A percentile compares a stretch with the other conserved stretches of the same genome.
These are phyloP conservation scores for Sphaerophoria rueppellii DNA, from an alignment of 2,888 invertebrate genomes.

Conservation along the genomic window DNA sequence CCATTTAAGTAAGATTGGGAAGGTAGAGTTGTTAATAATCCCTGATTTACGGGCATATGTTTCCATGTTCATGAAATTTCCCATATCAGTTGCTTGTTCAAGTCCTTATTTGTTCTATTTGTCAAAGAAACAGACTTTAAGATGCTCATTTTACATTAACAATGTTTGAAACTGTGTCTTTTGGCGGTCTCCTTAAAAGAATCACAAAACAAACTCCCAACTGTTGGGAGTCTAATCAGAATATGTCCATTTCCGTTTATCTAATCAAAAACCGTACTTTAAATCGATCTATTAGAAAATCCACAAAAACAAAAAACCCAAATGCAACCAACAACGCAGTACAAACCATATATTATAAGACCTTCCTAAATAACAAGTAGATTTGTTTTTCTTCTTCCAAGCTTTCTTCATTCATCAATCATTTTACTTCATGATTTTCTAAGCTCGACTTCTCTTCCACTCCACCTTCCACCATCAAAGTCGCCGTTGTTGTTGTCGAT, in stretches of 20 bases:
- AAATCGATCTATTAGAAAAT: background rate
- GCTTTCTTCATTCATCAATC: slow-evolving; percentile 31
- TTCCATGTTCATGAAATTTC: too few relatives aligned
- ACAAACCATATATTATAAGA: too few relatives aligned
- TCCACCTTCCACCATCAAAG: background rate
- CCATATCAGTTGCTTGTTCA: too few relatives aligned
- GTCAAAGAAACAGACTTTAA: too few relatives aligned
- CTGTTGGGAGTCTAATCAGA: background rate
- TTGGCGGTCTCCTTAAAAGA: background rate
- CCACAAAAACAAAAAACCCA: background rate
- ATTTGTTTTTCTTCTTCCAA: slow-evolving; percentile 1
- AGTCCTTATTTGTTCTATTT: too few relatives aligned
- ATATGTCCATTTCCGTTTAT: slow-evolving; percentile 8
- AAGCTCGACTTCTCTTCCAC: slow-evolving; percentile 43
- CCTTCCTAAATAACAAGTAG: slow-evolving; percentile 5
- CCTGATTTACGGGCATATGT: too few relatives aligned
- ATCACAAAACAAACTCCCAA: slow-evolving; percentile 7
- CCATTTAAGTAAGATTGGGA: slow-evolving; percentile 2
- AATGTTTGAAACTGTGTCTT: background rate
- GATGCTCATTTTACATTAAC: too few relatives aligned
- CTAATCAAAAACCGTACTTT: background rate
- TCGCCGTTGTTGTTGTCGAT: background rate
- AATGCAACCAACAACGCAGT: slow-evolving; percentile 36
- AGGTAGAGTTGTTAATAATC: background rate
- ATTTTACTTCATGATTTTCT: slow-evolving; percentile 21